phyloP scores from a whole-genome alignment of 2,888 invertebrate species.

The Lagria hirta region DNA sequence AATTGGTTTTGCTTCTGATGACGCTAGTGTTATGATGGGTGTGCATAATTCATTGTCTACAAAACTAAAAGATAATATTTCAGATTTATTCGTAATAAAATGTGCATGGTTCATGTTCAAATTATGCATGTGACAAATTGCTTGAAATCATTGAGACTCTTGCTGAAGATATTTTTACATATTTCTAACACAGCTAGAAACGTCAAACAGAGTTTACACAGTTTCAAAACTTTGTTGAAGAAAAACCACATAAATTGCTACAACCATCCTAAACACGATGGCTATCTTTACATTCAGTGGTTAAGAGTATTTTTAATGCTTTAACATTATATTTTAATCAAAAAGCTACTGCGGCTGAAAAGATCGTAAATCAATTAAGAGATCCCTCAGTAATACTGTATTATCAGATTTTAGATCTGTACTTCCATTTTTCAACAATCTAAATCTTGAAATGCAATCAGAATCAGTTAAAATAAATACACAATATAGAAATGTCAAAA shows the following conservation, averaged over 20 bases:
- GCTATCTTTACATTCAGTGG: too few relatives aligned
- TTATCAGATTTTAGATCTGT: too few relatives aligned
- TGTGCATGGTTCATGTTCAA: slow-evolving; percentile 1
- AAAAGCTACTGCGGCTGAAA: too few relatives aligned
- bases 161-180: background rate
- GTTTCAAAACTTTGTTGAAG: background rate
- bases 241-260: slow-evolving; percentile 23
- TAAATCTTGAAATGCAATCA: too few relatives aligned
- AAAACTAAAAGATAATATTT: background rate
- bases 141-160: slow-evolving; percentile 9
- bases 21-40: background rate
- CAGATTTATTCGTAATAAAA: background rate
- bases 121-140: background rate
- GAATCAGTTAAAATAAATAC: too few relatives aligned
- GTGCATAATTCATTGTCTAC: slow-evolving; percentile 1
- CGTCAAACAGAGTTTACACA: background rate
- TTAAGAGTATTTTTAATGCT: too few relatives aligned
- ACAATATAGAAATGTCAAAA: too few relatives aligned
- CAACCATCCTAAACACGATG: too few relatives aligned
- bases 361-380: too few relatives aligned
- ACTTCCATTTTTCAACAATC: too few relatives aligned
- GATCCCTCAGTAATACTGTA: too few relatives aligned
- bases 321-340: too few relatives aligned
- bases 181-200: background rate
- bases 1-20: background rate